Evolutionary conservation across 1,140 invertebrate genomes (phyloP).

Genomic region (Colletes latitarsis): DNA sequence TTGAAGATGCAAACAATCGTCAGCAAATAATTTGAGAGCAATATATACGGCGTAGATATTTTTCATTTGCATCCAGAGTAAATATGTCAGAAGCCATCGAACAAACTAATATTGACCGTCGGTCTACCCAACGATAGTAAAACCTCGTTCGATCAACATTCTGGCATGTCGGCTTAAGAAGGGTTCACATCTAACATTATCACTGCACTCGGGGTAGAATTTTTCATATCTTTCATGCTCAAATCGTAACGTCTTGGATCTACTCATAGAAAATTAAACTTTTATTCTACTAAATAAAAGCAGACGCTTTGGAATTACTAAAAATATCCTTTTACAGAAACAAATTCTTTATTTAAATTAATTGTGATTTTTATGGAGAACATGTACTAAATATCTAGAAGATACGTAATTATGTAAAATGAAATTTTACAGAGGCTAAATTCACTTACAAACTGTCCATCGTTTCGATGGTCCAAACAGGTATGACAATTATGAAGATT

Average conservation of each 20-base stretch:
- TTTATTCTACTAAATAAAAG: neutral
- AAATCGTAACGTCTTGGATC: neutral
- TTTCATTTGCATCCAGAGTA: slow-evolving; percentile 37
- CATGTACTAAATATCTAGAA: too few species aligned
- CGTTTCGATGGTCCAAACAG: too few species aligned
- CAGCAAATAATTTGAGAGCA: slow-evolving; percentile 5
- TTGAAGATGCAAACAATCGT: neutral
- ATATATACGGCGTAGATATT: slow-evolving; percentile 38
- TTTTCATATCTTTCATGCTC: neutral
- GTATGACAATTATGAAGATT: too few species aligned
- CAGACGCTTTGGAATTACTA: too few species aligned
- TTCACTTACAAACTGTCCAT: too few species aligned
- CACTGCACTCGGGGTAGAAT: neutral
- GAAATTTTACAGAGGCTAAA: too few species aligned
- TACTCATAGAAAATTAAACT: neutral
- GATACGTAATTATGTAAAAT: too few species aligned
- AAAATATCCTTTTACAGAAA: too few species aligned
- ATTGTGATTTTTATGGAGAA: too few species aligned
- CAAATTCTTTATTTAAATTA: too few species aligned
- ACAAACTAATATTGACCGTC: slow-evolving; percentile 53
- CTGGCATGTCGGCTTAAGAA: neutral
- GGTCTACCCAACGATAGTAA: slow-evolving; percentile 25
- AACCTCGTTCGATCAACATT: slow-evolving; percentile 34
- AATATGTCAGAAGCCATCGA: slow-evolving; percentile 42
- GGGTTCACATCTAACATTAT: neutral